phyloP scores from a whole-genome alignment of 2,888 invertebrate genomes.

The Sicus ferrugineus region DNA sequence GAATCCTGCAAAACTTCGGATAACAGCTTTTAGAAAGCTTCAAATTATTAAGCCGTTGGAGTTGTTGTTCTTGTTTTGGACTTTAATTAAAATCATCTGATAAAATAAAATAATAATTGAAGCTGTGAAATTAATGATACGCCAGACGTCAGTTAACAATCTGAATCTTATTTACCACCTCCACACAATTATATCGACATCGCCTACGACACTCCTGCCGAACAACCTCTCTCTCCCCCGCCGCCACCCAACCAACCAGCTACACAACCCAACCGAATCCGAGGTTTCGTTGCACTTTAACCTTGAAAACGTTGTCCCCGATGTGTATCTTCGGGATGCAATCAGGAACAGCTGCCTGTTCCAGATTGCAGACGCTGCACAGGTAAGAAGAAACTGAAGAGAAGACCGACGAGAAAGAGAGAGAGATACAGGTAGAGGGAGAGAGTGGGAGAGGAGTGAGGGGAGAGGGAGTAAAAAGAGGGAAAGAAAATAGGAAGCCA shows the following conservation, averaged over 20 bases:
- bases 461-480: no score
- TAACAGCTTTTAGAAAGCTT: slow-evolving; percentile 4
- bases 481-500: no score
- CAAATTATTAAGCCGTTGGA: slow-evolving; percentile 1
- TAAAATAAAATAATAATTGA: no score
- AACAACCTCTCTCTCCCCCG: not conserved
- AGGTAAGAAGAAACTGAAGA: not conserved
- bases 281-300: slow-evolving; percentile 65
- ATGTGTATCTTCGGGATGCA: not conserved
- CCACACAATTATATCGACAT: not conserved
- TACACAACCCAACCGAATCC: slow-evolving; percentile 12
- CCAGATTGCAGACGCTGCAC: not conserved
- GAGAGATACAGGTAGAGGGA: not conserved
- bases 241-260: not conserved
- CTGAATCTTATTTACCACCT: no score
- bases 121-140: no score
- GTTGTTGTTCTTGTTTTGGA: not conserved
- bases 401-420: not conserved
- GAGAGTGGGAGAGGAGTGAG: not conserved
- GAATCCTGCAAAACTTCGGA: not conserved
- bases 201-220: not conserved
- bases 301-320: slow-evolving; percentile 55
- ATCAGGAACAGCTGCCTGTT: not conserved
- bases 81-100: no score
- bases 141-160: no score